Conservation (phyloP, 2,797 vertebrate species). For the Carcharodon carcharias region DNA sequence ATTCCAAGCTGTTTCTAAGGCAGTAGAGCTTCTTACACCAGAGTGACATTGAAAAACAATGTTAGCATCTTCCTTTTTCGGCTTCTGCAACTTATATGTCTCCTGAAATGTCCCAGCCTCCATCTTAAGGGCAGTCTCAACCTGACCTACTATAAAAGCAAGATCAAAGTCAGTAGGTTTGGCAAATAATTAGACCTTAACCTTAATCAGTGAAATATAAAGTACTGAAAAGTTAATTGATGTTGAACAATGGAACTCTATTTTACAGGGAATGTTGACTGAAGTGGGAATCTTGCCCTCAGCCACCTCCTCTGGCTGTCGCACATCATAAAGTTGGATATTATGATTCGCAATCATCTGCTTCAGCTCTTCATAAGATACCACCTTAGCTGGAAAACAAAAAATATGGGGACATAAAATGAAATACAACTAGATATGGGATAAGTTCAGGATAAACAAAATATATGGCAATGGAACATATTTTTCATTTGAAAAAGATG, state of each 20-base stretch:
- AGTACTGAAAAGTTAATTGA: not conserved
- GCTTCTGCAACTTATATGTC: constrained; percentile 51
- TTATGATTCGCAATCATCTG: constrained; percentile 52
- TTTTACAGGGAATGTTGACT: constrained; percentile 57
- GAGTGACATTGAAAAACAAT: constrained; percentile 58
- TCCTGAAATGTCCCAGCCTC: constrained; percentile 50
- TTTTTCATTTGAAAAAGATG: not conserved
- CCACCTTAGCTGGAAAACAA: constrained; percentile 48
- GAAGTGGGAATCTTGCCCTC: constrained; percentile 55
- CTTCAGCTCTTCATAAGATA: constrained; percentile 57
- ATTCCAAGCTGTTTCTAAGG: constrained; percentile 51
- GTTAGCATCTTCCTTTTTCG: constrained; percentile 52
- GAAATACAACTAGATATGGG: not conserved
- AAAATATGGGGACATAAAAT: not conserved
- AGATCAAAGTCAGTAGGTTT: not conserved
- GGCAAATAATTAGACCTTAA: not conserved
- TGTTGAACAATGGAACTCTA: not conserved
- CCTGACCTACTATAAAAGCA: constrained; percentile 48
- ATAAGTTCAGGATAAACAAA: not conserved
- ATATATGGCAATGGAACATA: not conserved
- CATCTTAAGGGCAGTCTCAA: constrained; percentile 58
- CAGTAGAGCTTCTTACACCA: constrained; percentile 53
- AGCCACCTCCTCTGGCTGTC: constrained; percentile 57
- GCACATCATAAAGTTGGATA: constrained; percentile 62
- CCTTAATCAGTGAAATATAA: not conserved